Evolutionary conservation across 1,140 invertebrate genomes (phyloP), one percentile per base, ranked within the genome.

Genomic region (Trichonephila inaurata): DNA sequence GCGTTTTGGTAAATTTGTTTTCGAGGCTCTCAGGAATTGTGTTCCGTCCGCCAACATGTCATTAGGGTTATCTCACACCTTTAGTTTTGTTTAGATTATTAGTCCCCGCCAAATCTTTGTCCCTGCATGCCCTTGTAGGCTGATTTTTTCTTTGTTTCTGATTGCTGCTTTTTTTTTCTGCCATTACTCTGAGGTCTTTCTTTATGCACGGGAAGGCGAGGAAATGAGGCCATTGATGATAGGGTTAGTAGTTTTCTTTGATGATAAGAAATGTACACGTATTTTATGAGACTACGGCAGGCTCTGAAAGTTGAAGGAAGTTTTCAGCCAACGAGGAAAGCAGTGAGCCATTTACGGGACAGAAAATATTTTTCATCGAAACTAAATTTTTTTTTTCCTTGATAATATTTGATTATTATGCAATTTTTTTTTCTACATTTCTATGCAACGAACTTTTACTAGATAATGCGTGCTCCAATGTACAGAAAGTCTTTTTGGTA

Each of bases 1-100:
- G 86, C 88, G 88, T 72, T 51, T 60, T 21, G 61, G 14, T 33
- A 77, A 77, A 77, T 77, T 77, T 40, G 72, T 77, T 77, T 77
- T 19, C 14, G 14, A 33, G 28, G 24, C 33, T 77, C 24, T 28
- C 28, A 6, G 16, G 72, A 77, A 40, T 28, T 40, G 21, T 33
- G 33, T 77, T 72, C 88, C 69, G 8, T 72, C 44, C 60, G 62
- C 69, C 88, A 89, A 51, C 64, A 89, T 77, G 88, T 77, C 88
- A 77, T 89, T 89, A 89, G 88, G 64, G 44, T 60, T 89, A 89
- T 89, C 64, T 72, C 44, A 24, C 64, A 44, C 88, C 88, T 89
- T 60, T 89, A 77, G 88, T 89, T 89, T 89, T 89, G 64, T 77
- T 72, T 89, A 77, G 64, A 89, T 89, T 89, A 89, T 89, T 89